Evolutionary conservation across 2,797 vertebrate genomes (phyloP).

Genomic region (Smutsia gigantea): DNA sequence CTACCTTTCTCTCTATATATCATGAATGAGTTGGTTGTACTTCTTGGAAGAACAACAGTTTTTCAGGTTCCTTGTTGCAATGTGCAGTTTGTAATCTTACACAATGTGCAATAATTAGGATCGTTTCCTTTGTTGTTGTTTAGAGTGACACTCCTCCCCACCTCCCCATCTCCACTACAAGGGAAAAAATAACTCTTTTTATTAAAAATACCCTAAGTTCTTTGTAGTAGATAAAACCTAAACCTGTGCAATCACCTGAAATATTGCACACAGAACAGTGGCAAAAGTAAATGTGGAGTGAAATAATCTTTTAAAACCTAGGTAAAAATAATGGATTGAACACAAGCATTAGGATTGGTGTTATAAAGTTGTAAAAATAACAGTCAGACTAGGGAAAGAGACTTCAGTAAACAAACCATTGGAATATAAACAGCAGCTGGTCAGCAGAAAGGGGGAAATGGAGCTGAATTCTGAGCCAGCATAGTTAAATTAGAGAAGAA

Average conservation of each 20-base stretch:
- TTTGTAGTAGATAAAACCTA: neutral
- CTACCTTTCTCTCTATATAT: neutral
- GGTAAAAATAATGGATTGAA: slow-evolving; percentile 30
- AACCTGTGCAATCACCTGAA: neutral
- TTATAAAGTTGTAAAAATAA: neutral
- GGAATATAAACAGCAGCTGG: neutral
- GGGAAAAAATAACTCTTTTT: neutral
- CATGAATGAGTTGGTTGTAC: neutral
- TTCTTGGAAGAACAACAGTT: neutral
- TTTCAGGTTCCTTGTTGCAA: neutral
- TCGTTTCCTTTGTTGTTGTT: neutral
- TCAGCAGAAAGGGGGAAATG: neutral
- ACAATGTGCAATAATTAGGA: neutral
- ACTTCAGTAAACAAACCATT: neutral
- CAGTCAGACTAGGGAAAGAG: neutral
- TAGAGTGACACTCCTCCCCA: neutral
- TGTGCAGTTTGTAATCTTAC: neutral
- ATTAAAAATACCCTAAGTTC: neutral
- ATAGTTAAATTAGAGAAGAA: neutral
- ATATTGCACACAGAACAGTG: neutral
- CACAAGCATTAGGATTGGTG: neutral
- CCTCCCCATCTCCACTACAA: neutral
- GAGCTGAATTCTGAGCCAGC: neutral
- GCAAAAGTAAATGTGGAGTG: neutral
- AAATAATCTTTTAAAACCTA: neutral